These are phyloP conservation scores for Euzophera pinguis DNA, from an alignment of 2,888 invertebrate genomes.

Conservation along the genomic window DNA sequence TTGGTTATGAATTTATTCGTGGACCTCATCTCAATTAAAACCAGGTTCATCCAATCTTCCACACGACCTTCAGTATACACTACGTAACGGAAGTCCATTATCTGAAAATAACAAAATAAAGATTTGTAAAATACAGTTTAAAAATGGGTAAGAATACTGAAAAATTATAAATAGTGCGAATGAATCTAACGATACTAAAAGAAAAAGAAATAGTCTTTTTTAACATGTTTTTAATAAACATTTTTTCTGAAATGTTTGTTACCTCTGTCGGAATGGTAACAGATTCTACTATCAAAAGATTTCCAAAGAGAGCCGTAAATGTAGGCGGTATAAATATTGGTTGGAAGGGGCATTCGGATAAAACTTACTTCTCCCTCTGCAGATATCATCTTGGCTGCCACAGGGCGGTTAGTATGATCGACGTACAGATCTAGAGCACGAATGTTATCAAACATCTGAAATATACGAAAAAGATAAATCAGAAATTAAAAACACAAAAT, in stretches of 20 bases:
- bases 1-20: slow-evolving; percentile 92
- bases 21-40: slow-evolving; percentile 90
- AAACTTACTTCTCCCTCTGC: slow-evolving; percentile 88
- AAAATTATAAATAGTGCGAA: neutral
- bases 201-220: too few species aligned
- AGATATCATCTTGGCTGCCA: slow-evolving; percentile 91
- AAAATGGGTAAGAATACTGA: neutral
- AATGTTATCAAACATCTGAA: slow-evolving; percentile 95
- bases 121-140: neutral
- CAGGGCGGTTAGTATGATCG: slow-evolving; percentile 82
- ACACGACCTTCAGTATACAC: slow-evolving; percentile 89
- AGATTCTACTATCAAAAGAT: too few species aligned
- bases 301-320: too few species aligned
- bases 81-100: slow-evolving; percentile 87
- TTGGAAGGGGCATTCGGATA: too few species aligned
- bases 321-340: too few species aligned
- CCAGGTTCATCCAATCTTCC: slow-evolving; percentile 95
- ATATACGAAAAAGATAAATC: slow-evolving; percentile 16
- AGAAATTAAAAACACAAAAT: neutral
- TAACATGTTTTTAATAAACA: too few species aligned
- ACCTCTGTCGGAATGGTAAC: too few species aligned
- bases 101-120: slow-evolving; percentile 31
- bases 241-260: too few species aligned
- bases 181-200: too few species aligned
- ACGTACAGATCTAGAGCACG: slow-evolving; percentile 84